Percentiles rank a stretch among this genome's conserved stretches.
Conservation (phyloP, 1,140 invertebrate genomes). For the Drosophila micromelanica region DNA sequence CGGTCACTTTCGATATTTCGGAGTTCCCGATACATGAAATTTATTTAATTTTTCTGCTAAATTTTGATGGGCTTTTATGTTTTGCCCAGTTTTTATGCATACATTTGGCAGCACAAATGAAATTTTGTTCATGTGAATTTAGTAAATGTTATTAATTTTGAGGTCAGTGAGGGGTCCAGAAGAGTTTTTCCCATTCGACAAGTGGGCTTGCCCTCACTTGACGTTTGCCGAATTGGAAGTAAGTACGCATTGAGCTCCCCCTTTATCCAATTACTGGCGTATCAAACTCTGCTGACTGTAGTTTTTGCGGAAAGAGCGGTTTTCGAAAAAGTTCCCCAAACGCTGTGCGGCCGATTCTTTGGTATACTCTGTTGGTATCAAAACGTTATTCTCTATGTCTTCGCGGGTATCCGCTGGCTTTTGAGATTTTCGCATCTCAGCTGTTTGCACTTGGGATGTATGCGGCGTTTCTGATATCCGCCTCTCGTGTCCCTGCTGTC, state of each 20-base stretch:
- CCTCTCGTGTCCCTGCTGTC: neutral
- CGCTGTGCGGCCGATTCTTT: constrained; percentile 54
- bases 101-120: neutral
- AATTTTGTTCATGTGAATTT: constrained; percentile 13
- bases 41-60: too few relatives aligned
- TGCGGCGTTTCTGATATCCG: neutral
- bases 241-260: too few relatives aligned
- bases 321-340: neutral
- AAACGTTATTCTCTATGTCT: constrained; percentile 11
- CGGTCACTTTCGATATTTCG: too few relatives aligned
- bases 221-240: neutral
- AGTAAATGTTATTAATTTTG: neutral
- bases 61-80: neutral
- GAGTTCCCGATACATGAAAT: neutral
- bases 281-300: neutral
- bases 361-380: constrained; percentile 29
- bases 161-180: neutral
- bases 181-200: neutral
- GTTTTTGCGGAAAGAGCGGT: neutral
- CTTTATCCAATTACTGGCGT: neutral
- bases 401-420: neutral
- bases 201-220: neutral
- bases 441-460: neutral
- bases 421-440: constrained; percentile 16
- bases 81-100: too few relatives aligned